Conservation (phyloP, 1,140 invertebrate genomes). For the Rhopalosiphum padi region DNA sequence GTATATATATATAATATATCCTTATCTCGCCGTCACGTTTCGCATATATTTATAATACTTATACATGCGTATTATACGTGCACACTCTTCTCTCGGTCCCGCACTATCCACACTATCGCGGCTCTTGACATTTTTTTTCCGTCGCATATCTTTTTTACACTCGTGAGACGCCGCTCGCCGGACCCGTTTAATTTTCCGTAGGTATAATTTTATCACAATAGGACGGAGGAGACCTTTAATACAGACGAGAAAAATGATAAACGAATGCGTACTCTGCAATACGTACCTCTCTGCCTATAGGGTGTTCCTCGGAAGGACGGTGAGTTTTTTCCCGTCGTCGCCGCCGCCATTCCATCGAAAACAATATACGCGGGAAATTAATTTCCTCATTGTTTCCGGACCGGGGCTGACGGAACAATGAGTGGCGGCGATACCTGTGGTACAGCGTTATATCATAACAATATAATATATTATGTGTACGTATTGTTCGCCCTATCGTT, state of each 20-base stretch:
- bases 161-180: too few relatives aligned
- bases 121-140: too few relatives aligned
- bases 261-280: too few relatives aligned
- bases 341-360: not conserved
- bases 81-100: too few relatives aligned
- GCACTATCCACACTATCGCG: too few relatives aligned
- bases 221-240: too few relatives aligned
- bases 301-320: not conserved
- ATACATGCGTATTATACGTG: not conserved
- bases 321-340: not conserved
- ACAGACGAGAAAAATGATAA: too few relatives aligned
- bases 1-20: not conserved
- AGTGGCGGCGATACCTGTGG: not conserved
- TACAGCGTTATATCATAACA: not conserved
- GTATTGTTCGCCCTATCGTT: not conserved
- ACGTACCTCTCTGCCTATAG: too few relatives aligned
- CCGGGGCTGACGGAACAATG: not conserved
- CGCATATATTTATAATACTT: not conserved
- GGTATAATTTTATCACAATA: too few relatives aligned
- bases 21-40: not conserved
- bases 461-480: not conserved
- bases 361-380: conserved; percentile 7
- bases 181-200: not conserved
- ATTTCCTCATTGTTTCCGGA: conserved; percentile 9
- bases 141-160: too few relatives aligned